A percentile compares a stretch with the other conserved stretches of the same genome.
phyloP scores from a whole-genome alignment of 2,113 vertebrate species.

The Phalacrocorax brasilianus region DNA sequence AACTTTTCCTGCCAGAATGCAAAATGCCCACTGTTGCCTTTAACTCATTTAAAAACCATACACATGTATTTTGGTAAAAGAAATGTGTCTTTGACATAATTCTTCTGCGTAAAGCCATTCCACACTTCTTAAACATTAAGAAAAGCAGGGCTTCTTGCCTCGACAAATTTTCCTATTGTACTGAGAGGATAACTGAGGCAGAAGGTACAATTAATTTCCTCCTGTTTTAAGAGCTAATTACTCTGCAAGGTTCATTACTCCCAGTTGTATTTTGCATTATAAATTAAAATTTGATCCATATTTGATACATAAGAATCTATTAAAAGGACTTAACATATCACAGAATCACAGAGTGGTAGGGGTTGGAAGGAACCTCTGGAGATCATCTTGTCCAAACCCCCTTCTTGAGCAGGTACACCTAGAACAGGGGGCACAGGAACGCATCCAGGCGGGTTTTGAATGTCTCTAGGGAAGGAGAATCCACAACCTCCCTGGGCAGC shows the following conservation, averaged over 20 bases:
- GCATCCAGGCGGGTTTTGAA: too few species aligned
- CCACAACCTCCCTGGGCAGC: too few species aligned
- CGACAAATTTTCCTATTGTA: background rate
- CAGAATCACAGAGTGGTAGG: too few species aligned
- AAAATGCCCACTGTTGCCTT: background rate
- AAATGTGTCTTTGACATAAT: background rate
- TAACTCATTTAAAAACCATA: background rate
- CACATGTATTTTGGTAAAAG: accelerated
- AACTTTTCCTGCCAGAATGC: background rate
- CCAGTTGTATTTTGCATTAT: background rate
- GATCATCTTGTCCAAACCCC: too few species aligned
- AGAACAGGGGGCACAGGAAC: too few species aligned
- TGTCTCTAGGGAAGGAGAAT: too few species aligned
- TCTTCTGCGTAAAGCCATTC: background rate
- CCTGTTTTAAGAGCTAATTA: background rate
- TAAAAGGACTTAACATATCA: background rate
- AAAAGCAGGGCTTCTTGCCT: background rate
- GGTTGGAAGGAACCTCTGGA: too few species aligned
- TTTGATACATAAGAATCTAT: background rate
- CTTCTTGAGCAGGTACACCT: too few species aligned
- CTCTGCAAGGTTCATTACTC: background rate
- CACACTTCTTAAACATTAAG: background rate
- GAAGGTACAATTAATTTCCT: background rate
- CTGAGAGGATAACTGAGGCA: background rate
- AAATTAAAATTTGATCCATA: background rate